phyloP scores from a whole-genome alignment of 2,113 vertebrate species.

The Condylura cristata region DNA sequence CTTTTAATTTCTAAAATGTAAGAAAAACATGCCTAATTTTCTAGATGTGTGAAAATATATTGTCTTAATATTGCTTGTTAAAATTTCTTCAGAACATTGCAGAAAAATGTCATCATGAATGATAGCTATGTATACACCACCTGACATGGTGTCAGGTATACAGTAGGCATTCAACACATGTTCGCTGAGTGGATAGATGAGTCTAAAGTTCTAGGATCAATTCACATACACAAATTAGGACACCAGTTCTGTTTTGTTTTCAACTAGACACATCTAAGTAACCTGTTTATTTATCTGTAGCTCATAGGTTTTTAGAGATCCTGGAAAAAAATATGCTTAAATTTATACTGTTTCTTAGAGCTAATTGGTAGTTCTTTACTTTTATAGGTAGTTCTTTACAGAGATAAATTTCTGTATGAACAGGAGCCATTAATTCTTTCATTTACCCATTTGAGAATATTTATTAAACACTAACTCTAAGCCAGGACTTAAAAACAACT shows the following conservation, averaged over 20 bases:
- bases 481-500: background rate
- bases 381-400: constrained; percentile 10
- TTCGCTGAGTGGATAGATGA: background rate
- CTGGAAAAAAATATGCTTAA: background rate
- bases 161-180: background rate
- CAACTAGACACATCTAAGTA: background rate
- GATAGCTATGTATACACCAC: background rate
- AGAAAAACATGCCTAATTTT: constrained; percentile 54
- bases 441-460: constrained; percentile 27
- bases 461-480: constrained; percentile 21
- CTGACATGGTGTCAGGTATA: background rate
- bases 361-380: constrained; percentile 48
- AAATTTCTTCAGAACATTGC: constrained; percentile 10
- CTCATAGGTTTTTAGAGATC: background rate
- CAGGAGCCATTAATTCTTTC: background rate
- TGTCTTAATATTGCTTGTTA: constrained; percentile 31
- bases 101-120: background rate
- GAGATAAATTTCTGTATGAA: constrained; percentile 47
- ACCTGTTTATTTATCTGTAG: background rate
- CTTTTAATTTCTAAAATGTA: constrained; percentile 58
- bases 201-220: background rate
- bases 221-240: background rate
- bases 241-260: background rate
- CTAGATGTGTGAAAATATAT: constrained; percentile 51
- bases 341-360: constrained; percentile 1